These are phyloP conservation scores for Nettapus auritus DNA, from an alignment of 2,113 vertebrate genomes.

Conservation along the genomic window DNA sequence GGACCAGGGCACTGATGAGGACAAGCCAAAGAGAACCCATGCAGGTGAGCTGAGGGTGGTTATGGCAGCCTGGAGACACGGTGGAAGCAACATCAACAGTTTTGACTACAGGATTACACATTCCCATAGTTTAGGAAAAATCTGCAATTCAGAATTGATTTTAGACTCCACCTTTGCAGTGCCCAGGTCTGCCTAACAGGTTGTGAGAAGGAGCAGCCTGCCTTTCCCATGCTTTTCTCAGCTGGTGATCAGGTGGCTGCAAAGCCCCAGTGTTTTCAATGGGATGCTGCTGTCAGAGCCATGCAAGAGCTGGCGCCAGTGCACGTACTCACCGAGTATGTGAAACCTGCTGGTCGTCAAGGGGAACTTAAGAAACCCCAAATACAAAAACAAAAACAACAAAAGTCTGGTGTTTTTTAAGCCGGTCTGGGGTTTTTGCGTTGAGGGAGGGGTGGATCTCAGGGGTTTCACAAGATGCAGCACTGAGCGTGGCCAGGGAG, in stretches of 20 bases:
- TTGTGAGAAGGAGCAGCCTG: background rate
- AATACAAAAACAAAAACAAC: background rate
- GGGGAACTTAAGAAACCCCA: background rate
- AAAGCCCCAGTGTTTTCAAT: accelerated
- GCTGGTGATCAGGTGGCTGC: background rate
- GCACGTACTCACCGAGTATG: accelerated
- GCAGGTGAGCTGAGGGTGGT: background rate
- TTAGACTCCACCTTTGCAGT: background rate
- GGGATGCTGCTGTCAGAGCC: background rate
- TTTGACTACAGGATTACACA: background rate
- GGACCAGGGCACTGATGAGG: accelerated
- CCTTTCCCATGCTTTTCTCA: background rate
- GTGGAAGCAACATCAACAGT: background rate
- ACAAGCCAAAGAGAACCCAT: background rate
- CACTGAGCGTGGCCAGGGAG: background rate
- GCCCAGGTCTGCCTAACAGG: background rate
- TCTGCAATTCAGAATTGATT: background rate
- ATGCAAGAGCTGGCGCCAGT: background rate
- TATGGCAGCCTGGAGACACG: background rate
- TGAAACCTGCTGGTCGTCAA: background rate
- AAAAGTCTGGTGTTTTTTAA: background rate
- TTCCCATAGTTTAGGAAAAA: background rate
- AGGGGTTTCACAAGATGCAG: background rate
- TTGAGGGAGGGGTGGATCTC: background rate
- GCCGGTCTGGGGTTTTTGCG: background rate